Evolutionary conservation across 2,888 invertebrate genomes (phyloP).

Genomic region (Rhagonycha lutea): DNA sequence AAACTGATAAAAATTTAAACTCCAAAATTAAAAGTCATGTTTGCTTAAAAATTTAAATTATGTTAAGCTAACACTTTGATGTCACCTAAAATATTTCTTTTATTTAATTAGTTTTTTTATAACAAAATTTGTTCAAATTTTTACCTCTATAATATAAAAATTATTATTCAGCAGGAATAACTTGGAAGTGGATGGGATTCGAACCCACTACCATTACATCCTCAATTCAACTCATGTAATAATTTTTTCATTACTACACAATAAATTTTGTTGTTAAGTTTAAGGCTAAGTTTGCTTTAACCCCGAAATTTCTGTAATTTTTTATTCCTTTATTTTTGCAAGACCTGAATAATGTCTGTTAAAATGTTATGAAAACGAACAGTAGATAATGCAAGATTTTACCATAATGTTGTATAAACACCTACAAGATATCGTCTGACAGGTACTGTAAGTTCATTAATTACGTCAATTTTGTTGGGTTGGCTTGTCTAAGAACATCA

Average conservation of each 20-base stretch:
- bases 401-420: conserved; percentile 1
- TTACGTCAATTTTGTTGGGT: conserved; percentile 30
- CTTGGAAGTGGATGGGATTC: no score
- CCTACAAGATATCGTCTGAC: conserved; percentile 27
- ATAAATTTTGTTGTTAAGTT: no score
- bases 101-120: no score
- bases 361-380: neutral
- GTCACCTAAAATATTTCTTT: neutral
- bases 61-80: neutral
- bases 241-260: no score
- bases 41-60: neutral
- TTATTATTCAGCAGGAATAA: no score
- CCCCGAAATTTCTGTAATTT: neutral
- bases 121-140: no score
- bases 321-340: neutral
- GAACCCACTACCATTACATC: no score
- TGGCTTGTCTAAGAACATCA: conserved; percentile 30
- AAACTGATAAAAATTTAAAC: neutral
- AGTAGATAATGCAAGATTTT: neutral
- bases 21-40: neutral
- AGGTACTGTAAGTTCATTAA: conserved; percentile 31
- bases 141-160: no score
- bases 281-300: neutral
- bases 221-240: no score
- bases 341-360: neutral